phyloP scores from a whole-genome alignment of 1,140 invertebrate species.

The Chrysomallon squamiferum region DNA sequence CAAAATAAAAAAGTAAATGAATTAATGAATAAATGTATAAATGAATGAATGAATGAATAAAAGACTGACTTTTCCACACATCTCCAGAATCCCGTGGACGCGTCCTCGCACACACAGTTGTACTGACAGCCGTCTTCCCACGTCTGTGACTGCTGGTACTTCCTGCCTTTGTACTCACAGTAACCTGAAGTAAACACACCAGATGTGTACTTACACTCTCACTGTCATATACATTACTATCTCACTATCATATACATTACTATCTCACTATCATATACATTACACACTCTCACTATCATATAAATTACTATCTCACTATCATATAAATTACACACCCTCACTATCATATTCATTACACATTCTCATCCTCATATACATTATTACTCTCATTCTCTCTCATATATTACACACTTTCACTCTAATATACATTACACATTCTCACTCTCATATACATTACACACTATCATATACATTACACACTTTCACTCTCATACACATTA shows the following conservation, averaged over 20 bases:
- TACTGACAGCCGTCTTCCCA: conserved; percentile 25
- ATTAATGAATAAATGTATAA: too few relatives aligned
- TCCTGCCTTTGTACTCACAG: conserved; percentile 16
- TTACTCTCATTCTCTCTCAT: neutral
- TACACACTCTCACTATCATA: too few relatives aligned
- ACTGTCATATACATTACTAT: neutral
- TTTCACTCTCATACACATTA: too few relatives aligned
- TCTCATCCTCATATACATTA: neutral
- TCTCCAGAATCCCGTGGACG: conserved; percentile 12
- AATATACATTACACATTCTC: too few relatives aligned
- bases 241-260: neutral
- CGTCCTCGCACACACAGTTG: conserved; percentile 26
- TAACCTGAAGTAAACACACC: conserved; percentile 11
- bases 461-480: too few relatives aligned
- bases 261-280: neutral
- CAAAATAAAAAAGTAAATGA: too few relatives aligned
- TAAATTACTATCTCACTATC: too few relatives aligned
- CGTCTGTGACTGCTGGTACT: conserved; percentile 11
- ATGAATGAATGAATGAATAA: too few relatives aligned
- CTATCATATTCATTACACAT: neutral
- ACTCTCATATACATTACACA: too few relatives aligned
- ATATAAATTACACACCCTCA: too few relatives aligned
- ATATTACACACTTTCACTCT: too few relatives aligned
- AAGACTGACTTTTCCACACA: conserved; percentile 22
- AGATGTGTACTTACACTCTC: neutral